These are phyloP conservation scores for Eledone cirrhosa DNA, from an alignment of 2,888 invertebrate genomes.

Conservation along the genomic window DNA sequence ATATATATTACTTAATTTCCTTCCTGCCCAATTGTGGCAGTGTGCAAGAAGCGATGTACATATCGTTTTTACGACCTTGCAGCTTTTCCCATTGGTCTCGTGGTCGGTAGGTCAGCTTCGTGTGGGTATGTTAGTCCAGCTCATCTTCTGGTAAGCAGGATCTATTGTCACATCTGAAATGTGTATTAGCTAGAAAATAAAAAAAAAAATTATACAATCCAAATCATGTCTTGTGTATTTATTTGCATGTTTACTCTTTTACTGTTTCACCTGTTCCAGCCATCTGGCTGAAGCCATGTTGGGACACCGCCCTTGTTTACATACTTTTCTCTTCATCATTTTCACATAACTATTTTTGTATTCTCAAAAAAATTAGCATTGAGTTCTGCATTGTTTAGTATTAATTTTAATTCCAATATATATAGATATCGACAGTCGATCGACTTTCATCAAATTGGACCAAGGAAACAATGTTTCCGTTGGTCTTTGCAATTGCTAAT, in stretches of 20 bases:
- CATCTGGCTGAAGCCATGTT: too few species aligned
- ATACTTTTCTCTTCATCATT: too few species aligned
- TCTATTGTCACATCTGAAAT: conserved; percentile 1
- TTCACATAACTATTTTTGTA: too few species aligned
- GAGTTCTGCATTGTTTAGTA: too few species aligned
- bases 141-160: background rate
- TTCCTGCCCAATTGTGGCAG: background rate
- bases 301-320: too few species aligned
- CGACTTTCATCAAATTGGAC: too few species aligned
- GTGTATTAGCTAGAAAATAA: conserved; percentile 16
- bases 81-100: conserved; percentile 19
- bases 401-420: too few species aligned
- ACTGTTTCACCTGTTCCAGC: too few species aligned
- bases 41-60: conserved; percentile 11
- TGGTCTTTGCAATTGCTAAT: too few species aligned
- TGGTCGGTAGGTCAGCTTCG: conserved; percentile 16
- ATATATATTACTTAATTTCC: background rate
- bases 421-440: too few species aligned
- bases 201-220: background rate
- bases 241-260: background rate
- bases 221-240: background rate
- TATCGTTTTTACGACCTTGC: conserved; percentile 8
- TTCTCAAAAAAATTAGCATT: too few species aligned
- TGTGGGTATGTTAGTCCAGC: conserved; percentile 19
- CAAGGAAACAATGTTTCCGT: too few species aligned